Conservation (phyloP, 2,113 vertebrate genomes). For the Chaetorhynchus papuensis region DNA sequence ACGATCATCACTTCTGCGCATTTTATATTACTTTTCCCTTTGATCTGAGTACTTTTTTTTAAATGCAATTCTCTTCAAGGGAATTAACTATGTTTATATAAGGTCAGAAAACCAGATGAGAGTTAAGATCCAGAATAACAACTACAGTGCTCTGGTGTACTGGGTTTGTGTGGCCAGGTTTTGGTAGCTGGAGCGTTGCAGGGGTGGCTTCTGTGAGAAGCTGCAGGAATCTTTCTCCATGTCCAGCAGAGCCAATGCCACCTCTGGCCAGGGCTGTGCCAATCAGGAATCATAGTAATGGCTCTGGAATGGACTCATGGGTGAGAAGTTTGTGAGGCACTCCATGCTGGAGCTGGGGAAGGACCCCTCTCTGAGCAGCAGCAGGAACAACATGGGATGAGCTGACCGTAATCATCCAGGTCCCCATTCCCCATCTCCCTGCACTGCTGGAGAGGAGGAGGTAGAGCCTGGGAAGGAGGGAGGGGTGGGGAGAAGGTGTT, state of each 20-base stretch:
- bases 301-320: neutral
- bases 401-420: accelerated
- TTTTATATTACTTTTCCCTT: neutral
- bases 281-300: neutral
- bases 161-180: neutral
- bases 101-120: neutral
- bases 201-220: neutral
- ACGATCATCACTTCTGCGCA: neutral
- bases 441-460: neutral
- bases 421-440: neutral
- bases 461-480: neutral
- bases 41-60: neutral
- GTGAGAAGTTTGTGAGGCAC: neutral
- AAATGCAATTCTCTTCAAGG: neutral
- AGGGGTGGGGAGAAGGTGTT: neutral
- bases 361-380: neutral
- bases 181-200: neutral
- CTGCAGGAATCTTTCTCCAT: neutral
- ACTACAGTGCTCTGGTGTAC: accelerated
- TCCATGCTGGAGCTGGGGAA: neutral
- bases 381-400: neutral
- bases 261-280: neutral
- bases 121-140: neutral
- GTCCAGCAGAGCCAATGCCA: neutral
- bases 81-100: neutral